Evolutionary conservation across 1,140 invertebrate species (phyloP), one percentile per base, ranked within the genome.

Genomic region (Oppia nitens): DNA sequence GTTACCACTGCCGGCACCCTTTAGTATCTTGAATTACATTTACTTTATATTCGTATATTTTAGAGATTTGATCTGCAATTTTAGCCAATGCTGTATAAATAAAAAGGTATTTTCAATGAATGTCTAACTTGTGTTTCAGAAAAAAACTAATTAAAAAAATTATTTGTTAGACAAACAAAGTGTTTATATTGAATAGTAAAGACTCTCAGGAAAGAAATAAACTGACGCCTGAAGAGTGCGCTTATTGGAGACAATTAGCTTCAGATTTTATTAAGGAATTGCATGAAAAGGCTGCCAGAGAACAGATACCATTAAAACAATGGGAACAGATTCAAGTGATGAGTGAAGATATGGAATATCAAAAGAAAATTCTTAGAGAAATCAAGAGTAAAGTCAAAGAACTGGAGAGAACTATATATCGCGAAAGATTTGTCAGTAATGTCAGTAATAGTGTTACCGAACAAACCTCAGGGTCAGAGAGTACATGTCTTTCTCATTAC

Each of bases 281-380:
- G 27, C 26, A 60, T n/a, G 25, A 55, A 6, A 63, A 63, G 48
- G 57, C 60, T 47, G 53, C 61, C n/a, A 60, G 65, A 53, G 57
- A 60, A 21, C 63, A 60, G 11, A 57, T 60, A 17, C 0, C 52
- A 3, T 32, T 57, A 24, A 64, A 64, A 48, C 59, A 66, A 53
- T 61, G 65, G 62, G 66, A 67, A 14, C 48, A 67, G 50, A 62
- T 72, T 4, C 57, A 45, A 45, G 67, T 61, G 26, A 57, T 74
- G 1, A 64, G 67, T 56, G 69, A 73, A 58, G 70, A 73, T 48
- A 66, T 72, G 47, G 64, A 66, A 32, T 65, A 66, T 26, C 69
- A 74, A 48, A 70, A 68, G 51, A 65, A 67, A 48, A 64, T 66
- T 24, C 65, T 68, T 52, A 65, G 67, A 47, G 65, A 68, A 24